phyloP scores from a whole-genome alignment of 2,113 vertebrate species.

The Eira barbara region DNA sequence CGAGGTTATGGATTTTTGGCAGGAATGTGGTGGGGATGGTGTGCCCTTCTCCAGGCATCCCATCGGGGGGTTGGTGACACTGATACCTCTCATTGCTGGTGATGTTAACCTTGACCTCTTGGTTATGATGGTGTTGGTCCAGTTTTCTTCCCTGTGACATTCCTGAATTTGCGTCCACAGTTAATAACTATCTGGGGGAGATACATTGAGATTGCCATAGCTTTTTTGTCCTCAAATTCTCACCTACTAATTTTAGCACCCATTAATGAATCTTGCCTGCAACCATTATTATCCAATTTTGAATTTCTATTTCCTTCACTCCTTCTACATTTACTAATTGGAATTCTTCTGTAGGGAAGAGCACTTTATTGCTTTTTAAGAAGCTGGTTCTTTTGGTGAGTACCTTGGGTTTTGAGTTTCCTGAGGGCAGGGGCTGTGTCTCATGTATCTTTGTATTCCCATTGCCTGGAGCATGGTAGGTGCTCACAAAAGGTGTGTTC shows the following conservation, averaged over 20 bases:
- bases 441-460: neutral
- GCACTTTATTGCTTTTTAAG: constrained; percentile 9
- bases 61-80: neutral
- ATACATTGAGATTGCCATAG: neutral
- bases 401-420: constrained; percentile 4
- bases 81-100: neutral
- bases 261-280: constrained; percentile 5
- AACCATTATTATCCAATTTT: constrained; percentile 44
- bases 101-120: neutral
- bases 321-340: neutral
- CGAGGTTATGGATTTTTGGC: neutral
- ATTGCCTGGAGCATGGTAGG: neutral
- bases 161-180: neutral
- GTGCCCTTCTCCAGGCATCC: neutral
- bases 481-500: neutral
- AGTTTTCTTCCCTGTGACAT: neutral
- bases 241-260: constrained; percentile 33
- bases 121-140: neutral
- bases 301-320: constrained; percentile 8
- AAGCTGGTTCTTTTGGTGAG: neutral
- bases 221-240: neutral
- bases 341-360: constrained; percentile 32
- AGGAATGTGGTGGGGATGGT: neutral
- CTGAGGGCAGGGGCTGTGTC: neutral
- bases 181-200: neutral